Evolutionary conservation across 2,797 vertebrate species (phyloP).

Genomic region (Hyperoplus immaculatus): DNA sequence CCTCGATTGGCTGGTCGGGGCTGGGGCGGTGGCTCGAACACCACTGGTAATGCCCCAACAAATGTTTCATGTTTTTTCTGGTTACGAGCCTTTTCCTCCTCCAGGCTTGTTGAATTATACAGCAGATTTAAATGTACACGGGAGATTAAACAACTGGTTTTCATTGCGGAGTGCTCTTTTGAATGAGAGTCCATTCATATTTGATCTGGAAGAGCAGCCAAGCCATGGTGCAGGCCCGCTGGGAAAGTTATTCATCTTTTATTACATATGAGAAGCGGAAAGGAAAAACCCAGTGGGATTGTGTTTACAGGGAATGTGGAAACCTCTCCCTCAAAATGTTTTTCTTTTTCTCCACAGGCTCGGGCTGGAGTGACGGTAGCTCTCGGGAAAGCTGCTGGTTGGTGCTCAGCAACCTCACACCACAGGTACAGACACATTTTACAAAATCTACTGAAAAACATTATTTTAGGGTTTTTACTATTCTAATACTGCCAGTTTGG

Average conservation of each 20-base stretch:
- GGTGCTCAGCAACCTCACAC: conserved; percentile 99
- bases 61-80: conserved; percentile 7
- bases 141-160: conserved; percentile 14
- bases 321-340: background rate
- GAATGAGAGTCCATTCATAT: conserved; percentile 37
- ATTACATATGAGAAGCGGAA: conserved; percentile 29
- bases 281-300: conserved; percentile 64
- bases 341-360: conserved; percentile 79
- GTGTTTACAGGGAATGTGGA: conserved; percentile 49
- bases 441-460: background rate
- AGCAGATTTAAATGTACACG: conserved; percentile 21
- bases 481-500: background rate
- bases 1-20: conserved; percentile 90
- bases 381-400: conserved; percentile 97
- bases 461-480: background rate
- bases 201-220: conserved; percentile 35
- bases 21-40: conserved; percentile 89
- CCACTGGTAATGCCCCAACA: conserved; percentile 85
- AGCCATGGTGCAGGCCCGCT: conserved; percentile 3
- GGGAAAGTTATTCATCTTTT: conserved; percentile 46
- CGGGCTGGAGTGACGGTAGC: conserved; percentile 94
- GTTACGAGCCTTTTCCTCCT: background rate
- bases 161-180: conserved; percentile 30
- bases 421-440: conserved; percentile 87
- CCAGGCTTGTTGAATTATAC: conserved; percentile 35